Conservation (phyloP, 2,888 invertebrate species). For the Crepidodera aurea region DNA sequence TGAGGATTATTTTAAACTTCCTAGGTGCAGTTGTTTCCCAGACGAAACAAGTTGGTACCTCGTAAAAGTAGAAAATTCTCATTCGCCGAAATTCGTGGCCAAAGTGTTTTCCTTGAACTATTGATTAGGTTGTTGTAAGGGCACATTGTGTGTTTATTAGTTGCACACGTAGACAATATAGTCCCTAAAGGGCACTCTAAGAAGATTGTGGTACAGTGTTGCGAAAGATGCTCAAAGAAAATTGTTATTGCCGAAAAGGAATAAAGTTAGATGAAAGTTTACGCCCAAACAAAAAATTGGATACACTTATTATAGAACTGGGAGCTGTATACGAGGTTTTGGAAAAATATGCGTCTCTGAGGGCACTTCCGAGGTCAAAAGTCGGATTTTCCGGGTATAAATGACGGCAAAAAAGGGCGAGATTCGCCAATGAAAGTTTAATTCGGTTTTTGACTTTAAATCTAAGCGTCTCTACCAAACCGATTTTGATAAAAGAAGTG, state of each 20-base stretch:
- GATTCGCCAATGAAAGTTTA: background rate
- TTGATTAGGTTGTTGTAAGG: slow-evolving; percentile 41
- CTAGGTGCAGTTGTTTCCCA: slow-evolving; percentile 2
- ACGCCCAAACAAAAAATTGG: slow-evolving; percentile 22
- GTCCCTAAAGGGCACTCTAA: slow-evolving; percentile 54
- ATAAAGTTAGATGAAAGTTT: slow-evolving; percentile 34
- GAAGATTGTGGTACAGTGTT: slow-evolving; percentile 53
- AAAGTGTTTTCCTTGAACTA: slow-evolving; percentile 37
- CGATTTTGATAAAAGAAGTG: too few species aligned
- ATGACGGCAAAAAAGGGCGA: background rate
- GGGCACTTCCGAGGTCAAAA: slow-evolving; percentile 10
- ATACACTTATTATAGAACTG: slow-evolving; percentile 27
- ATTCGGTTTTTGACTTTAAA: too few species aligned
- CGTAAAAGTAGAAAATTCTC: slow-evolving; percentile 29
- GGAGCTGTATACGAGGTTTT: slow-evolving; percentile 20
- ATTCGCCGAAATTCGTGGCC: slow-evolving; percentile 28
- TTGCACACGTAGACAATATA: slow-evolving; percentile 52
- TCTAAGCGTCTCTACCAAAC: too few species aligned
- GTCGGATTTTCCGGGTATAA: background rate
- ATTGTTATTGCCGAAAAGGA: slow-evolving; percentile 48
- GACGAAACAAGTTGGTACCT: slow-evolving; percentile 16
- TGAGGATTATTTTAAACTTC: background rate
- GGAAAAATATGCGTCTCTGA: slow-evolving; percentile 10
- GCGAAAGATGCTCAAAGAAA: slow-evolving; percentile 45
- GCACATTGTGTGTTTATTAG: slow-evolving; percentile 52